Evolutionary conservation across 2,888 invertebrate genomes (phyloP).

Genomic region (Acanthococcus lagerstroemiae): DNA sequence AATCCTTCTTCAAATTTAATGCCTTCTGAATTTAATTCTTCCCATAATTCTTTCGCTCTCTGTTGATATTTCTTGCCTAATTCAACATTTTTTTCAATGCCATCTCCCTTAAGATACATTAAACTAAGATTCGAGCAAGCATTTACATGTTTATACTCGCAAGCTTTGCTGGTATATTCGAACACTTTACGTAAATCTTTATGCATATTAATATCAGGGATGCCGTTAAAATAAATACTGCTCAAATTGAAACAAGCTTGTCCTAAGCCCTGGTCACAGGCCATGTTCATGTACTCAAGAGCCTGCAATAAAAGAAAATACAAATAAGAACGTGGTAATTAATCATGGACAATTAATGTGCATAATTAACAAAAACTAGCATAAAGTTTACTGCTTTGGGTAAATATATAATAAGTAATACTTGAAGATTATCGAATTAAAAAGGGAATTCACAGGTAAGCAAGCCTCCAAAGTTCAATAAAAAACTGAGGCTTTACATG

Average conservation of each 20-base stretch:
- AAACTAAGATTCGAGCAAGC: constrained; percentile 83
- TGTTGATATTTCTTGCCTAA: constrained; percentile 63
- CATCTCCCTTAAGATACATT: constrained; percentile 78
- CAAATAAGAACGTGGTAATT: not conserved
- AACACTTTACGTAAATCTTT: constrained; percentile 70
- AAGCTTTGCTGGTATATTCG: constrained; percentile 63
- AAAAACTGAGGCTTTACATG: constrained; percentile 5
- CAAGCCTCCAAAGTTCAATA: not conserved
- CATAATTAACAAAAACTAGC: not conserved
- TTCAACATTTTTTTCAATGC: constrained; percentile 59
- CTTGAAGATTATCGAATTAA: too few species aligned
- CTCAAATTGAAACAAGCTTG: constrained; percentile 72
- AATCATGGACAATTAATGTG: not conserved
- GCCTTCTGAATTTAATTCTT: constrained; percentile 45
- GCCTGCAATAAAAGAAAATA: constrained; percentile 40
- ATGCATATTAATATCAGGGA: constrained; percentile 42
- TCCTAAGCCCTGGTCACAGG: constrained; percentile 48
- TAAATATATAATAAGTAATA: too few species aligned
- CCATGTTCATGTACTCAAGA: constrained; percentile 46
- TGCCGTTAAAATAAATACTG: constrained; percentile 65
- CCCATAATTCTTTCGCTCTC: constrained; percentile 59
- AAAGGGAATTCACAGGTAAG: not conserved
- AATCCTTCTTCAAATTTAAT: constrained; percentile 14
- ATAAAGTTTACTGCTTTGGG: too few species aligned
- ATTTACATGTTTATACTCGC: constrained; percentile 66